Evolutionary conservation across 2,113 vertebrate species (phyloP), one percentile per base, ranked within the genome.

Genomic region (Rhea americana): DNA sequence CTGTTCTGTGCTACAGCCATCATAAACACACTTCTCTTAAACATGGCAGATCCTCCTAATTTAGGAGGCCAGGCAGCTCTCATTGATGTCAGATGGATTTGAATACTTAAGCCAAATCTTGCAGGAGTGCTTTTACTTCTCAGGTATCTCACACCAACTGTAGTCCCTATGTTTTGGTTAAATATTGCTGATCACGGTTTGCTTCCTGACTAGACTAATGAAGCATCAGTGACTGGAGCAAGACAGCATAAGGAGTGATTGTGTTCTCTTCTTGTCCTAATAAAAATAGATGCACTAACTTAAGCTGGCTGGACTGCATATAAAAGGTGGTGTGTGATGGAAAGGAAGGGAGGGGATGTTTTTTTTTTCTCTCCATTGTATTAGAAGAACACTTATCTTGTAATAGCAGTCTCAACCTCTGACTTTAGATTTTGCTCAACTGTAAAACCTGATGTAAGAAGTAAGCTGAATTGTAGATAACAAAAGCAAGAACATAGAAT

Each of bases 31-130:
- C 63, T 56, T 7, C 13, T 95, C 6, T 85, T 59, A 75, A 56
- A 50, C 45, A 3, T 0, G 4, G 14, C 4, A 20, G 9, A 7
- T 15, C 50, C 11, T 47, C 15, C 43, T 76, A 3, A 16, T 67
- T 83, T 21, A 51, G 63, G 85, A 81, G 48, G 28, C 35, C 13
- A 8, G 6, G 51, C 53, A 75, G 47, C 47, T 67, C 26, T 51
- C n/a, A 14, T 37, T 85, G 0, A 0, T 24, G 55, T 71, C 51
- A 30, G 14, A 24, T 43, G 43, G n/a, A 51, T 48, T 35, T 51
- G 24, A 56, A 9, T 26, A n/a, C 43, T 39, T 32, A 35, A 90
- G 43, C 55, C 37, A 35, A 4, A 1, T 71, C 13, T 81, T 37
- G 18, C 16, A 45, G 13, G 28, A 77, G 19, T 28, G 20, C 67